Evolutionary conservation across 2,113 vertebrate genomes (phyloP), one percentile per base, ranked within the genome.

Genomic region (Tachysurus fulvidraco): DNA sequence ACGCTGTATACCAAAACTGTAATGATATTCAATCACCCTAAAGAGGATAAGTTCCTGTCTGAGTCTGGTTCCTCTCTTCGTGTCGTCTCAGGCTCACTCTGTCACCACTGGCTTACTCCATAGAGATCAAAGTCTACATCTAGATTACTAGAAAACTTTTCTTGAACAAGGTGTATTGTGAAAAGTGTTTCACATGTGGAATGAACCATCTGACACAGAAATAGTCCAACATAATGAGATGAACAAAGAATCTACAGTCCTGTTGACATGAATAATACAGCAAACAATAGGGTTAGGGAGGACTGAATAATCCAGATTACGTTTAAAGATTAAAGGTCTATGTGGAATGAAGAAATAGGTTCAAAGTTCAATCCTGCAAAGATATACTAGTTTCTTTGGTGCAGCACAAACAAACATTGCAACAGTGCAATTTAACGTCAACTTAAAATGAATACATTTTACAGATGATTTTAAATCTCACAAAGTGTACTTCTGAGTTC

Each of bases 251-350:
- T 19, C 6, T 59, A 59, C 5, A 9, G 23, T 62, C 23, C 25
- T 62, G 8, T 25, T 62, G 59, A 60, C 59, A 2, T 60, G 59
- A 25, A 60, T 21, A 60, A 23, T 82, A 83, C 62, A 88, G 79
- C 28, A n/a, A 64, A 84, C 64, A 84, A 81, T 62, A 30, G 2
- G 64, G 25, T 88, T 78, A 74, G 81, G 25, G 50, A 62, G 50
- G 59, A 50, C 28, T 76, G 67, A 69, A 23, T 25, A 28, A 71
- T 44, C 13, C 16, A 9, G 25, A 81, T 79, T 30, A 83, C 5
- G 46, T 73, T 36, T 36, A 83, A 64, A 19, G 80, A 74, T 81
- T 60, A 87, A 83, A 83, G 85, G 85, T 85, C 36, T 62, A 7
- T 77, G 12, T 77, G 6, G 46, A 57, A 25, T 57, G 57, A 62